Evolutionary conservation across 2,113 vertebrate genomes (phyloP).

Genomic region (Anguilla japonica): DNA sequence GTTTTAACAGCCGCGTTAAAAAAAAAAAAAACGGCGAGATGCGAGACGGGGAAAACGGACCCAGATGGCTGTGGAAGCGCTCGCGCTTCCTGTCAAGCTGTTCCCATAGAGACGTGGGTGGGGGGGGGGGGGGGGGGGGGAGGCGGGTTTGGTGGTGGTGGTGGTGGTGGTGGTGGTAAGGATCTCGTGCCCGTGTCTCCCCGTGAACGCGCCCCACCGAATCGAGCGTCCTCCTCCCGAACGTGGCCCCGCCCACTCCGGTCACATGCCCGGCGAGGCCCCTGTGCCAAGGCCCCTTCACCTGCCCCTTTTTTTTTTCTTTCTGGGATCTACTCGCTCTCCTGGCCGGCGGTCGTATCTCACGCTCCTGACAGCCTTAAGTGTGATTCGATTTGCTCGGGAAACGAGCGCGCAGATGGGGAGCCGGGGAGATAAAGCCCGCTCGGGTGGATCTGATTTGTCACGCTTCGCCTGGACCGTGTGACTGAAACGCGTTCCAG

Average conservation of each 20-base stretch:
- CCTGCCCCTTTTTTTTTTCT: background rate
- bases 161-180: too few species aligned
- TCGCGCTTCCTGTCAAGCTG: slow-evolving; percentile 44
- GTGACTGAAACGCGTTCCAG: background rate
- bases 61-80: slow-evolving; percentile 41
- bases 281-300: too few species aligned
- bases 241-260: background rate
- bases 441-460: background rate
- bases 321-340: background rate
- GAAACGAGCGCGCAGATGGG: background rate
- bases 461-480: background rate
- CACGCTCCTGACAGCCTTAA: background rate
- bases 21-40: slow-evolving; percentile 22
- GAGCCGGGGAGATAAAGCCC: background rate
- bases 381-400: background rate
- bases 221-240: background rate
- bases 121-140: too few species aligned
- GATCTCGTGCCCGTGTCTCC: background rate
- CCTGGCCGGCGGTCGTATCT: background rate
- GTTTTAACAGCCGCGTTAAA: slow-evolving; percentile 14
- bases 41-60: slow-evolving; percentile 39
- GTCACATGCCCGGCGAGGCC: background rate
- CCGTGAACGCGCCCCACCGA: too few species aligned
- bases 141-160: too few species aligned
- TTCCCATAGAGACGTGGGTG: slow-evolving; percentile 45